Percentiles rank a stretch among this genome's conserved stretches.
Evolutionary conservation across 2,113 vertebrate species (phyloP).

Genomic region (Chascanopsetta lugubris): DNA sequence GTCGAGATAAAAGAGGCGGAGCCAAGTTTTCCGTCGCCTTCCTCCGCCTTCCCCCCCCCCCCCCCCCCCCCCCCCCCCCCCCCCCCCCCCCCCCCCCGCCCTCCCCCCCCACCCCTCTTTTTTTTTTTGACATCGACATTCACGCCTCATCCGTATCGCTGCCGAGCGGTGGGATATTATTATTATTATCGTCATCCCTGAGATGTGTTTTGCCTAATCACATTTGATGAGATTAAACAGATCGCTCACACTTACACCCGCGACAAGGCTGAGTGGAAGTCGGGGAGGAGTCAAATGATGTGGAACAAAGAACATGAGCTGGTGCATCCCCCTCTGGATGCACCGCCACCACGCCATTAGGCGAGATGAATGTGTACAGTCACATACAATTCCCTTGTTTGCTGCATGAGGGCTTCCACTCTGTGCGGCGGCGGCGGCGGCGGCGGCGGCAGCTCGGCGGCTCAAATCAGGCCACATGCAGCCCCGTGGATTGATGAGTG

Average conservation of each 20-base stretch:
- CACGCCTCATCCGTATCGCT: constrained; percentile 47
- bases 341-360: constrained; percentile 70
- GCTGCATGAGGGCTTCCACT: constrained; percentile 66
- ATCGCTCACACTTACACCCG: constrained; percentile 58
- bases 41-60: too few species aligned
- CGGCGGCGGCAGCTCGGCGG: constrained; percentile 40
- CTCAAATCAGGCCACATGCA: constrained; percentile 58
- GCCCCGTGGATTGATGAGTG: constrained; percentile 59
- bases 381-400: constrained; percentile 63
- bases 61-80: too few species aligned
- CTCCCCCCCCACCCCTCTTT: too few species aligned
- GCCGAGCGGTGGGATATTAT: constrained; percentile 47
- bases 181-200: too few species aligned
- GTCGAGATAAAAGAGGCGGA: neutral
- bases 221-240: constrained; percentile 72
- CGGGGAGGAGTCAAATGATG: constrained; percentile 69
- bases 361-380: constrained; percentile 70
- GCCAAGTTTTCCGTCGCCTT: neutral
- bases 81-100: too few species aligned
- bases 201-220: constrained; percentile 69
- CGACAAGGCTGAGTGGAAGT: constrained; percentile 55
- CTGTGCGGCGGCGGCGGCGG: constrained; percentile 50
- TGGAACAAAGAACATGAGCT: constrained; percentile 73
- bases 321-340: constrained; percentile 59
- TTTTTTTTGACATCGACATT: constrained; percentile 34